Conservation (phyloP, 1,140 invertebrate species). For the Caenorhabditis tropicalis region DNA sequence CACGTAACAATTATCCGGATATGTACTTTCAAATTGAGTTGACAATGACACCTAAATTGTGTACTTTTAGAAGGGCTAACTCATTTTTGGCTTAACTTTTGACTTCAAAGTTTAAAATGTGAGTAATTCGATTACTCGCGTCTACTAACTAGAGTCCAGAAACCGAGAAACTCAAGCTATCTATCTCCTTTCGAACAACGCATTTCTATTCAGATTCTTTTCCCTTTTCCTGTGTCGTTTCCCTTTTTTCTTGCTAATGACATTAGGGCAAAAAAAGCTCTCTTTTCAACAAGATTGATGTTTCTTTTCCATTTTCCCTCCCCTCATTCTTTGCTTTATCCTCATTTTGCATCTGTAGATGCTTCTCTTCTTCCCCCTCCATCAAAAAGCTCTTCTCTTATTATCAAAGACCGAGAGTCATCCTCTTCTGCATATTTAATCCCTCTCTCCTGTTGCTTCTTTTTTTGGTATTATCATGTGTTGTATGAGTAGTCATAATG, state of each 20-base stretch:
- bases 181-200: neutral
- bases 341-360: neutral
- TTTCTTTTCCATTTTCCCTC: neutral
- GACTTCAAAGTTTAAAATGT: too few relatives aligned
- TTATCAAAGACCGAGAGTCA: too few relatives aligned
- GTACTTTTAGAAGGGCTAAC: too few relatives aligned
- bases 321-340: slow-evolving; percentile 24
- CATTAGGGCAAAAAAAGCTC: slow-evolving; percentile 33
- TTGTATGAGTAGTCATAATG: neutral
- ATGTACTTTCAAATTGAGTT: neutral
- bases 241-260: slow-evolving; percentile 21
- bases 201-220: neutral
- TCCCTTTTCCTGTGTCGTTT: neutral
- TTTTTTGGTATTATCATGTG: neutral
- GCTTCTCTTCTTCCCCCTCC: neutral
- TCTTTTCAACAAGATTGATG: neutral
- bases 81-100: too few relatives aligned
- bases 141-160: too few relatives aligned
- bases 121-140: too few relatives aligned
- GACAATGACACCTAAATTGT: too few relatives aligned
- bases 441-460: neutral
- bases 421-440: neutral
- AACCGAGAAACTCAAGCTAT: too few relatives aligned
- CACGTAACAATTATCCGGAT: neutral
- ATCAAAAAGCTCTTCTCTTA: too few relatives aligned